Base-by-base conservation (phyloP, 2,113 vertebrate genomes). In the Bettongia penicillata region DNA sequence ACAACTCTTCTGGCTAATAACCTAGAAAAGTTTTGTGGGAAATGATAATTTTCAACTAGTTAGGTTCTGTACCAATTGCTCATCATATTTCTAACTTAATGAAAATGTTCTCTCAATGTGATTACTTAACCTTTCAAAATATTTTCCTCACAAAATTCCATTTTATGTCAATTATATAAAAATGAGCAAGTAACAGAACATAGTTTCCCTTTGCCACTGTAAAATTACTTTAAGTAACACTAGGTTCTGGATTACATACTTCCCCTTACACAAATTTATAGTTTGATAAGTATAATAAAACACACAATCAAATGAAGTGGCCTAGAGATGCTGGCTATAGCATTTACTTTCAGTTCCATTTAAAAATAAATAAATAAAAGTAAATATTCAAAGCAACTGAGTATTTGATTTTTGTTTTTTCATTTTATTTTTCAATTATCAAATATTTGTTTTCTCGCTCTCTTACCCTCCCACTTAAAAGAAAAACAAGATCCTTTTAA, bases 81-180 rank as follows among this genome's bases (percentile, higher is more conserved):
- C n/a, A 94, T 95, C 50, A 50, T 57, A 37, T 94, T 94, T 91
- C 61, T 93, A 92, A 57, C 16, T 53, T 43, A 90, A 22, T 90
- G 77, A 94, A 95, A 94, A 92, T 93, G 84, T 93, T 94, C 90
- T 94, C 94, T 53, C 28, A 31, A 31, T 52, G 26, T 93, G 37
- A 95, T 37, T 90, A 95, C 93, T 92, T 94, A 48, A 95, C 37
- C 31, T 95, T 51, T 93, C 14, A 90, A 28, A 95, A 94, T 31
- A 49, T 90, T 90, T 95, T 5, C 14, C 5, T 95, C 61, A 50
- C 92, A 94, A 25, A 95, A 90, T 22, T 57, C 50, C 7, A 61
- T 57, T 93, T 90, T 95, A 77, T 23, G 48, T 50, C 24, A 49
- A 50, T 26, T 50, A 90, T 26, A 90, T 90, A 90, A 90, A 90